Base-by-base conservation (phyloP, 2,113 vertebrate genomes). In the Hystrix brachyura region DNA sequence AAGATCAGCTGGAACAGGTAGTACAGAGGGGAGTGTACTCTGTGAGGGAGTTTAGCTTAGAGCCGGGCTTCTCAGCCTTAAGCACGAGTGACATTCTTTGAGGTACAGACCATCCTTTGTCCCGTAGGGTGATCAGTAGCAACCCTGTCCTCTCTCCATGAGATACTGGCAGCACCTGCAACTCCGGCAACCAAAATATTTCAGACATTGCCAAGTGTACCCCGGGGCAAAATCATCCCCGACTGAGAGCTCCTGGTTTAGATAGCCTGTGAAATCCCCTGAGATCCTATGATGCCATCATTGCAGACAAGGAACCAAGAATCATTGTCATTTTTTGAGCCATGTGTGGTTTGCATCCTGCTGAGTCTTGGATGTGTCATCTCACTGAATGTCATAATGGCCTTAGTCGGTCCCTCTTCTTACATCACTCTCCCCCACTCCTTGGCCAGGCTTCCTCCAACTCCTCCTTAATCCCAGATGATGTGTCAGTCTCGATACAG, bases 51-150 rank as follows among this genome's bases (percentile, higher is more conserved):
- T 17, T 34, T 14, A 81, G 21, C 55, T 5, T 21, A 53, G 55
- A 48, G 38, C 23, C 3, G 0, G 19, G 76, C 46, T 89, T 46
- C 67, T 69, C n/a, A n/a, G 6, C 38, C 48, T 46, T 5, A 46
- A 46, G 48, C 5, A 9, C 0, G 0, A 13, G 29, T 51, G 32
- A 51, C 64, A 29, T 7, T 48, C 34, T 64, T 48, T 12, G 27
- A 74, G 34, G 32, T 51, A 53, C 2, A 17, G 12, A 18, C 32
- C 10, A 29, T 59, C 29, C 65, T 67, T 13, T 15, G 32, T 8
- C 3, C 15, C 5, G 5, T 1, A 59, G 15, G 10, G 27, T 3
- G 1, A 9, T n/a, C 27, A 71, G 38, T 32, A 11, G 0, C 43
- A 17, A 34, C n/a, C 29, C 27, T 80, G 43, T 1, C 62, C 51